Base-by-base conservation (phyloP, 2,113 vertebrate genomes). In the Alosa alosa region DNA sequence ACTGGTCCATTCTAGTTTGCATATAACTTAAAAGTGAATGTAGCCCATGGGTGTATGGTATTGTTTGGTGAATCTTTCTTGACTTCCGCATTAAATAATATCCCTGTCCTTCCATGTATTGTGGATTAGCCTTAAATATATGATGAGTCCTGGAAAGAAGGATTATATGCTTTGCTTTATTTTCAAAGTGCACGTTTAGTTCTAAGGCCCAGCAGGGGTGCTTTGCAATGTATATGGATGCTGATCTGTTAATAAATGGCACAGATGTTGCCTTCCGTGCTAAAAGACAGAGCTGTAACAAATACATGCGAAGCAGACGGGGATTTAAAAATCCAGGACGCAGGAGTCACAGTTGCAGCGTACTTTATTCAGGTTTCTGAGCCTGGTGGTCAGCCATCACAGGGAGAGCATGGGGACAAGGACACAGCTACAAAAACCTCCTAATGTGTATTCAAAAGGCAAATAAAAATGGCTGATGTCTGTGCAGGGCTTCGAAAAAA, bases 311-410 rank as follows among this genome's bases (percentile, higher is more conserved):
- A 84, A 81, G 36, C 45, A 81, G 47, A 86, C 84, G 22, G n/a
- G 84, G 46, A 39, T 46, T 88, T 75, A 60, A 68, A 85, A 25
- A 78, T 68, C 72, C 55, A 85, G 49, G 50, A 45, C 87, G 87
- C 46, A 87, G 81, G 75, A 85, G 81, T 60, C 84, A 50, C 82
- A 87, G 78, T 90, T 92, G 90, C 81, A 86, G 81, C 87, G 86
- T 78, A 84, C 68, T 78, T 89, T 92, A 86, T 94, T 93, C 9
- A 87, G 92, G 83, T 90, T 81, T 90, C 86, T 92, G 44, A 89
- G 89, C 82, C 83, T 89, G 84, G 89, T 82, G 86, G 82, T 88
- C 64, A 81, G 64, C 64, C 83, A 89, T 86, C 72, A 90, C 85
- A 84, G 52, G 83, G 83, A 47, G 31, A 90, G 68, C 31, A 68